These are phyloP conservation scores for Neosilurus mollespiculum DNA, from an alignment of 2,797 vertebrate genomes.

Conservation along the genomic window DNA sequence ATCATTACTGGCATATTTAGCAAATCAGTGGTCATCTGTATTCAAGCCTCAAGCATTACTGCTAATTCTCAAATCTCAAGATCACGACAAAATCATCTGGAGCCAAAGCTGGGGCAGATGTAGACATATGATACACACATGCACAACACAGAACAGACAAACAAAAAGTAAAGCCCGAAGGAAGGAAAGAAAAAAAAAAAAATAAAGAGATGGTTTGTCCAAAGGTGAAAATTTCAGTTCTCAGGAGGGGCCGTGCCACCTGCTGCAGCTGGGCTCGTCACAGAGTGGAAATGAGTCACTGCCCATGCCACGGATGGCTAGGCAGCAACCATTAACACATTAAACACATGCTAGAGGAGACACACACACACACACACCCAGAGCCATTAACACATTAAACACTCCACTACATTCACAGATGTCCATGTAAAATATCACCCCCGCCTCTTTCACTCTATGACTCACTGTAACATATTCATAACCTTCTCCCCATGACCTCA, in stretches of 20 bases:
- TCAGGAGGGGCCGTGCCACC: constrained; percentile 58
- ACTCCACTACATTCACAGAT: constrained; percentile 61
- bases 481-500: constrained; percentile 59
- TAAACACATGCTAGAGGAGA: constrained; percentile 65
- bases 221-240: constrained; percentile 52
- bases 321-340: constrained; percentile 71
- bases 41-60: neutral
- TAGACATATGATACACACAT: constrained; percentile 21
- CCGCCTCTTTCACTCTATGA: constrained; percentile 57
- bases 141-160: constrained; percentile 31
- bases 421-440: constrained; percentile 46
- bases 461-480: constrained; percentile 59
- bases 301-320: constrained; percentile 61
- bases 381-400: constrained; percentile 67
- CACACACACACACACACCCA: constrained; percentile 42
- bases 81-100: constrained; percentile 14
- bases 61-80: constrained; percentile 7
- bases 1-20: constrained; percentile 6
- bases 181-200: neutral
- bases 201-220: constrained; percentile 30
- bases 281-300: constrained; percentile 69
- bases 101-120: neutral
- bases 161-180: constrained; percentile 7
- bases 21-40: constrained; percentile 11
- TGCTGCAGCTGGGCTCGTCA: constrained; percentile 55